These are phyloP conservation scores for Mastomys coucha DNA, from an alignment of 2,113 vertebrate species.

Conservation along the genomic window DNA sequence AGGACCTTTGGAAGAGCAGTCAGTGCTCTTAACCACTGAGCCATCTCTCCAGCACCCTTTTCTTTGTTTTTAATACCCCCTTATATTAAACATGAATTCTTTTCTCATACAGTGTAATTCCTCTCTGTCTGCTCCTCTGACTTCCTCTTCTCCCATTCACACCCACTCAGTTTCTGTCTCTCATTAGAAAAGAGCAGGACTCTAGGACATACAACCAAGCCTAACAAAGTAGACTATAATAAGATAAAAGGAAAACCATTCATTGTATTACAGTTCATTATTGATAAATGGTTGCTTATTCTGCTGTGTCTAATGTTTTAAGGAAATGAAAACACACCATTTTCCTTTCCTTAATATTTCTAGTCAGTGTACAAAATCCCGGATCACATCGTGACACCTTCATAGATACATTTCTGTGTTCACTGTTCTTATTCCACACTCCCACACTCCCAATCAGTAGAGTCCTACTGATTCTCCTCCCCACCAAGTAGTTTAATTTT, in stretches of 20 bases:
- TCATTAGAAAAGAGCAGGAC: not conserved
- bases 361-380: not conserved
- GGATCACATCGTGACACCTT: not conserved
- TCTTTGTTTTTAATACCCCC: not conserved
- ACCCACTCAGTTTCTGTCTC: not conserved
- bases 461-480: not conserved
- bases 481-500: not conserved
- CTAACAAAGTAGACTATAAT: not conserved
- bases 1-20: too few relatives aligned
- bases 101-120: not conserved
- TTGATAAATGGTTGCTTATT: slow-evolving; percentile 16
- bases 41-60: too few relatives aligned
- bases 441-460: too few relatives aligned
- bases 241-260: not conserved
- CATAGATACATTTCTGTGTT: not conserved
- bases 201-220: not conserved
- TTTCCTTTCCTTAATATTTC: not conserved
- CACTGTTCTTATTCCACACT: not conserved
- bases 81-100: not conserved
- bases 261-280: not conserved
- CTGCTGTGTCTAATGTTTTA: slow-evolving; percentile 29
- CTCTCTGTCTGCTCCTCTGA: not conserved
- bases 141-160: not conserved
- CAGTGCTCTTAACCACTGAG: too few relatives aligned
- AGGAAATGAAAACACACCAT: slow-evolving; percentile 40